Percentiles rank a stretch among this genome's conserved stretches.
Evolutionary conservation across 2,797 vertebrate genomes (phyloP).

Genomic region (Scleropages formosus): DNA sequence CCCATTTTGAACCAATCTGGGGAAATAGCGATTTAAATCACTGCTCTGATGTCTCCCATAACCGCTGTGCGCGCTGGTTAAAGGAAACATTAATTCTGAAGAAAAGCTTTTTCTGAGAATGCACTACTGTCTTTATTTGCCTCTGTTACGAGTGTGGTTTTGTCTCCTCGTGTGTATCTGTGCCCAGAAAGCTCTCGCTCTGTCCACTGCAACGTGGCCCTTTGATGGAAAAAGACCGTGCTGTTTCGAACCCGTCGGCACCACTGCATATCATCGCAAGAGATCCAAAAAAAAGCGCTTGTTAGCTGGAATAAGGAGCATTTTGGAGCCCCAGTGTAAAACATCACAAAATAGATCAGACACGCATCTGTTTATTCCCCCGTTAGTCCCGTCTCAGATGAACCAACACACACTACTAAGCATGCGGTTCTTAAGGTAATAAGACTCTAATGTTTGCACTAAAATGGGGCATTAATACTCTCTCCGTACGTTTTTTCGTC

Average conservation of each 20-base stretch:
- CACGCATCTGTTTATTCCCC: no score
- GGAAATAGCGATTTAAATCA: slow-evolving; percentile 28
- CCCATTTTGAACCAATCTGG: slow-evolving; percentile 28
- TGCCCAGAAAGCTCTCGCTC: slow-evolving; percentile 15
- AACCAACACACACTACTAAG: background rate
- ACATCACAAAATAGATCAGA: no score
- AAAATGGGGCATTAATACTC: slow-evolving; percentile 27
- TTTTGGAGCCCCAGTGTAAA: no score
- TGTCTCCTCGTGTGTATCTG: slow-evolving; percentile 22
- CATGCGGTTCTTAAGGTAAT: slow-evolving; percentile 18
- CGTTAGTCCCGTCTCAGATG: background rate
- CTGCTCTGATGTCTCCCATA: background rate
- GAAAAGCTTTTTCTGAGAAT: slow-evolving; percentile 19
- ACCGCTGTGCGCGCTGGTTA: background rate
- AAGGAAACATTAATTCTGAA: background rate
- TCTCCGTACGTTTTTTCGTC: slow-evolving; percentile 21
- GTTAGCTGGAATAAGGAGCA: no score
- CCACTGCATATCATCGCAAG: no score
- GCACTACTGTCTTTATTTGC: slow-evolving; percentile 34
- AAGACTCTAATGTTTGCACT: slow-evolving; percentile 27
- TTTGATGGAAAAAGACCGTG: background rate
- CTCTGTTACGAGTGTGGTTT: slow-evolving; percentile 21
- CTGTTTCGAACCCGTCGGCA: no score
- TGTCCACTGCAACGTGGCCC: slow-evolving; percentile 4
- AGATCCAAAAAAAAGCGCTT: no score